Base-by-base conservation (phyloP, 2,113 vertebrate genomes). In the Amphiprion percula region DNA sequence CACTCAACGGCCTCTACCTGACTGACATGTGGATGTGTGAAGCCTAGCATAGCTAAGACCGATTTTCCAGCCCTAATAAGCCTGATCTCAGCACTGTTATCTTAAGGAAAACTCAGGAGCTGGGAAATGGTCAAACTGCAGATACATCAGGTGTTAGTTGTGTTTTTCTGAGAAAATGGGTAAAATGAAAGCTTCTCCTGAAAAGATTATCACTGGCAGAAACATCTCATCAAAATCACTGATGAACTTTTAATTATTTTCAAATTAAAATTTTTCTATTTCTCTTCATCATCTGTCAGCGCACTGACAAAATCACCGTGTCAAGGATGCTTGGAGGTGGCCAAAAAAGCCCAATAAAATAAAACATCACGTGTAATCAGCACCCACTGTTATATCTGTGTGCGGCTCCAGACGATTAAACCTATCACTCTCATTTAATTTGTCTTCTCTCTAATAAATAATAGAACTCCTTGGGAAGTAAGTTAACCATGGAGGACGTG, bases 51-150 rank as follows among this genome's bases (percentile, higher is more conserved):
- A 74, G 54, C 33, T 73, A 69, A 80, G 74, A 69, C 78, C 64
- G 44, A 72, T 44, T 87, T 92, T 90, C 90, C 74, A 75, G 33
- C 68, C 56, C 28, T 84, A 83, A 90, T 88, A 74, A 87, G 52
- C 85, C 74, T 28, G 67, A 85, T 78, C 83, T 62, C 65, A 19
- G 56, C 54, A 1, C 46, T 84, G 75, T 91, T 91, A 82, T 88
- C 86, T 63, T 80, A 72, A 88, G 79, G 81, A 88, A 86, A 86
- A 79, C 76, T 81, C 70, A 60, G 77, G 77, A 89, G 63, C 72
- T 54, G 74, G 49, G 52, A 84, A 56, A 62, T 54, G 46, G 54
- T 83, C 66, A 73, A 63, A 74, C 50, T n/a, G 69, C 44, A 63
- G 79, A 85, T 83, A 60, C 63, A 75, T 80, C 83, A 79, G 55